Base-by-base conservation (phyloP, 2,888 invertebrate genomes). In the Drosophila macrospina region DNA sequence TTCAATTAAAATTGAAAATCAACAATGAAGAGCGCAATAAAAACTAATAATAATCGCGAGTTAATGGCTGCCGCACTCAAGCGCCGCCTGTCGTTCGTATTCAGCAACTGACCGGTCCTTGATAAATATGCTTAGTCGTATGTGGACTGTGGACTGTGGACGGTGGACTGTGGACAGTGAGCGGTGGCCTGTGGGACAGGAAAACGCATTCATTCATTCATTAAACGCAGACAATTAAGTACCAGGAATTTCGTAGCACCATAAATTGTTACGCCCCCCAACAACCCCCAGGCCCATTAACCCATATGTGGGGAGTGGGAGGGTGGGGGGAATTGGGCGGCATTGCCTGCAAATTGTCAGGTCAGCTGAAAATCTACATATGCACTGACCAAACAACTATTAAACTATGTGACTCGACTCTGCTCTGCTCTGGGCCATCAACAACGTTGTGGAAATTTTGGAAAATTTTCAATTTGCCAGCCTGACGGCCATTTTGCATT, bases 211-310 rank as follows among this genome's bases (percentile, higher is more conserved):
- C 80, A 89, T 88, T 88, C 89, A 89, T 90, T 88, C 85, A 84
- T 82, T 87, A 82, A 81, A 83, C 76, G 89, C 88, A 88, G 84
- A 79, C 89, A 86, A 90, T 90, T 87, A 82, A 88, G 80, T 88
- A 72, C 75, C 85, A 78, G 89, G 86, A 89, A 89, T 89, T 90
- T 90, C 73, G 83, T 79, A 82, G 80, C 74, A 74, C 67, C 76
- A 82, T 89, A 89, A 89, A 86, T 89, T 74, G 65, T 16, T 8
- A 45, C 20, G 26, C 24, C 50, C 74, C 69, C 69, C 32, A 36
- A 51, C 15, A 11, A 11, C 32, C 55, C 34, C 24, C 20, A 30
- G 30, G 2, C 34, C 51, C 2, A 1, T 8, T 47, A 24, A 37
- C 20, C 41, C 20, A n/a, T 41, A 16, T 24, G 7, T 16, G 47